Conservation (phyloP, 92 coral and sea anemone genomes). For the Siderastrea radians region DNA sequence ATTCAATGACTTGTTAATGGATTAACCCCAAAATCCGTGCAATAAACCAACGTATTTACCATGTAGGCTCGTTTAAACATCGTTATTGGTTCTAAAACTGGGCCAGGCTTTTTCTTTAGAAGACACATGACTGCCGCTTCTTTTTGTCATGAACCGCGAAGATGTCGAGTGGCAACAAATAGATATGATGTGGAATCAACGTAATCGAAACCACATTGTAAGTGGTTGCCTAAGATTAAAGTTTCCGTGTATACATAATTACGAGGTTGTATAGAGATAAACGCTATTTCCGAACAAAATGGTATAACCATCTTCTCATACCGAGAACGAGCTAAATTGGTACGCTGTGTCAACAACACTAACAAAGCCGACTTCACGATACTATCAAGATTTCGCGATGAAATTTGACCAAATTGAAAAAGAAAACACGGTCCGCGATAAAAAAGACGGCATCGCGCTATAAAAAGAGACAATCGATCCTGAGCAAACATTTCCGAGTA, state of each 20-base stretch:
- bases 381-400: constrained; percentile 25
- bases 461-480: constrained; percentile 28
- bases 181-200: constrained; percentile 5
- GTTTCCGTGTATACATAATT: neutral
- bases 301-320: constrained; percentile 3
- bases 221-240: neutral
- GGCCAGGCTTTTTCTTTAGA: neutral
- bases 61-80: constrained; percentile 10
- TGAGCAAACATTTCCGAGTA: constrained; percentile 37
- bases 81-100: constrained; percentile 1
- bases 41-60: neutral
- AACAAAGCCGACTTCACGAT: constrained; percentile 16
- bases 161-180: neutral
- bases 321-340: neutral
- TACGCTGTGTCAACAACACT: constrained; percentile 24
- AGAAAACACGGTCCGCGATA: constrained; percentile 27
- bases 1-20: constrained; percentile 12
- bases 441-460: constrained; percentile 10
- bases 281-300: constrained; percentile 15
- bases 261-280: constrained; percentile 1
- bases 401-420: constrained; percentile 23
- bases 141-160: neutral
- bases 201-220: constrained; percentile 29
- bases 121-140: constrained; percentile 11
- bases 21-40: neutral